Base-by-base conservation (phyloP, 2,797 vertebrate genomes). In the Clarias pachynema region DNA sequence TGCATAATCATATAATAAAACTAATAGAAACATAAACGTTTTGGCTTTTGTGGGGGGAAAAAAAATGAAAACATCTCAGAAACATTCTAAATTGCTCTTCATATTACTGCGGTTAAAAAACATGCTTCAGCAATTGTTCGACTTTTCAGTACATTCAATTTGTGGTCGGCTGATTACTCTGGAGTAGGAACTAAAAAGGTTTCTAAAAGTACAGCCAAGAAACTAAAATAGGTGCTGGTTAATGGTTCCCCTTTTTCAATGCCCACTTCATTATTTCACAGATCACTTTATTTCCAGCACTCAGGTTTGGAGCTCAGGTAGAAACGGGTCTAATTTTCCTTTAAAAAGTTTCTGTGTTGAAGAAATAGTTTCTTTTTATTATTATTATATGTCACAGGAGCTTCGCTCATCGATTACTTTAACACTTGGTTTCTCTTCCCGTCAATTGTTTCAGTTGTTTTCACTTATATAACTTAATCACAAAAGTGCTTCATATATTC, bases 361-460 rank as follows among this genome's bases (percentile, higher is more conserved):
- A 63, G 60, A 80, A 65, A 49, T 44, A 22, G 60, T 29, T 65
- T 24, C 44, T 2, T 44, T 44, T 44, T 49, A 49, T 49, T 49
- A 49, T 49, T 66, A 66, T 56, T 63, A 31, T 77, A 56, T 24
- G 31, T 82, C 82, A 81, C 18, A 66, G 22, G 56, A 34, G 34
- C 37, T 65, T 37, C 80, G 40, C n/a, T 82, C 62, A 82, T 84
- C 29, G 4, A 37, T 85, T 40, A 60, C 31, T 62, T 9, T 6
- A 9, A 26, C 69, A 74, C 37, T 44, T 16, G 12, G 4, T n/a
- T 66, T 49, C 16, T 44, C 4, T 62, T n/a, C 40, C 37, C 63
- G 49, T 80, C 84, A 65, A 40, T 79, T 78, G 56, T 40, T 72
- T 60, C 65, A 44, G 63, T 29, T 29, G 31, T 70, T 79, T 79